Conservation (phyloP, 1,140 invertebrate genomes). For the Pentalonia nigronervosa region DNA sequence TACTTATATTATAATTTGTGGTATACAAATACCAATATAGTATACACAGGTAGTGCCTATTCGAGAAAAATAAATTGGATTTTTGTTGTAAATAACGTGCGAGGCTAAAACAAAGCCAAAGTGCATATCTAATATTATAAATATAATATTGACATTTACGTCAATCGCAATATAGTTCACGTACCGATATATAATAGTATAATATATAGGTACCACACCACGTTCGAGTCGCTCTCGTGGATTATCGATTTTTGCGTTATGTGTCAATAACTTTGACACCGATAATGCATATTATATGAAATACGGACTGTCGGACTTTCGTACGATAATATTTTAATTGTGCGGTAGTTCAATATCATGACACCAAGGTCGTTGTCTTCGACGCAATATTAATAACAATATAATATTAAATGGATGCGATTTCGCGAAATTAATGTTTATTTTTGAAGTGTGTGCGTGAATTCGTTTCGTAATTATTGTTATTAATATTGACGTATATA, state of each 20-base stretch:
- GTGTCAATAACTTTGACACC: constrained; percentile 26
- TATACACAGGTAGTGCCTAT: background rate
- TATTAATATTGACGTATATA: background rate
- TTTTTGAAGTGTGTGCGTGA: background rate
- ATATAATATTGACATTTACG: constrained; percentile 23
- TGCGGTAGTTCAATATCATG: background rate
- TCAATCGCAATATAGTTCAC: background rate
- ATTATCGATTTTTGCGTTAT: constrained; percentile 10
- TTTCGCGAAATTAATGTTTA: background rate
- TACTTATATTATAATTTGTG: background rate
- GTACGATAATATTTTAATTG: background rate
- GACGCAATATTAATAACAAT: background rate
- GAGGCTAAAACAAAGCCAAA: background rate
- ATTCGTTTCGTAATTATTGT: background rate
- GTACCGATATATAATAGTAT: background rate
- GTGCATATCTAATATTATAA: background rate
- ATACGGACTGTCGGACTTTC: background rate
- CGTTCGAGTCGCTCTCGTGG: background rate
- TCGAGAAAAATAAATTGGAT: constrained; percentile 23
- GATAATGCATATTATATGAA: background rate
- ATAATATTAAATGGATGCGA: background rate
- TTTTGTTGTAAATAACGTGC: background rate
- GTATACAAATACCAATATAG: background rate
- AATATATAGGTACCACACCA: background rate
- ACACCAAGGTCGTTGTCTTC: background rate